Evolutionary conservation across 1,140 invertebrate genomes (phyloP).

Genomic region (Meteorus sp.): DNA sequence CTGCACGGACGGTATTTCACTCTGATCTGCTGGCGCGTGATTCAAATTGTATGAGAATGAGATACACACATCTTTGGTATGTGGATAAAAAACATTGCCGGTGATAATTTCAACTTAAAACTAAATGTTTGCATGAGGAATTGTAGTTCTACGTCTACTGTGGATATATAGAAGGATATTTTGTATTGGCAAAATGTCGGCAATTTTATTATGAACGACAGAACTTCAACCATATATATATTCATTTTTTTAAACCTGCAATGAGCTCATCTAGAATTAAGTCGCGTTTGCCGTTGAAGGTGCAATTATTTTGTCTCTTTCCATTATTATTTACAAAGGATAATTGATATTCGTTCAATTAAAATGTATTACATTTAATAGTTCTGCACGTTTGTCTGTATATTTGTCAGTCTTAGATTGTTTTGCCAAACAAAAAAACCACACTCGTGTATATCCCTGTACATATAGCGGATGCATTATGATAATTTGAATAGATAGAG

Average conservation of each 20-base stretch:
- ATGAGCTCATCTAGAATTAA: constrained; percentile 43
- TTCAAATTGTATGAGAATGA: no score
- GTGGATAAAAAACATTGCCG: no score
- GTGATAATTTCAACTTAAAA: no score
- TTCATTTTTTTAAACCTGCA: constrained; percentile 32
- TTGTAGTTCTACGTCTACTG: constrained; percentile 3
- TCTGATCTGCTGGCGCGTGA: no score
- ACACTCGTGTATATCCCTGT: constrained; percentile 35
- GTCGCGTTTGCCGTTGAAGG: constrained; percentile 55
- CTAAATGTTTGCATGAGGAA: no score
- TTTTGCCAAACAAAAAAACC: constrained; percentile 45
- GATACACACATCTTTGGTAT: no score
- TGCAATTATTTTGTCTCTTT: constrained; percentile 45
- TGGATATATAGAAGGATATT: constrained; percentile 32
- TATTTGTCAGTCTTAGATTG: constrained; percentile 58
- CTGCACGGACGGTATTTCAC: no score
- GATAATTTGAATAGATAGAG: not conserved
- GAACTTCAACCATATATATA: constrained; percentile 43
- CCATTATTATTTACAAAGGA: constrained; percentile 57
- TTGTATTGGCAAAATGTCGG: constrained; percentile 42
- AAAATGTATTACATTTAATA: constrained; percentile 55
- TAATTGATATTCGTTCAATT: constrained; percentile 33
- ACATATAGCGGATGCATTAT: constrained; percentile 13
- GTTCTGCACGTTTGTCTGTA: constrained; percentile 51
- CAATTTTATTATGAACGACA: constrained; percentile 47